Conservation (phyloP, 2,888 invertebrate species). For the Agrochola circellaris region DNA sequence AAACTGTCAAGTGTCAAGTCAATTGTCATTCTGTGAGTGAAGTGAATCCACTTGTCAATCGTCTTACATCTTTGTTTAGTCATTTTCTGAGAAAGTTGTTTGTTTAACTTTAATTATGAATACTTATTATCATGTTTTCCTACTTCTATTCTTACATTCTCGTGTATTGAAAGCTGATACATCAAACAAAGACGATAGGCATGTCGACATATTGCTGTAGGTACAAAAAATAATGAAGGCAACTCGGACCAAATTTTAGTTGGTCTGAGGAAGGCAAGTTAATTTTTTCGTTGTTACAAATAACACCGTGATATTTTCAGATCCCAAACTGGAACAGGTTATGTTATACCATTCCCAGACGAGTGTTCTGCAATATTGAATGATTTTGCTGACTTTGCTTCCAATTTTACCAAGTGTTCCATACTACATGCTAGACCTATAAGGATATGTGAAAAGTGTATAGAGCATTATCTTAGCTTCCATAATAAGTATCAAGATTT, state of each 20-base stretch:
- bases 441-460: slow-evolving; percentile 91
- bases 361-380: slow-evolving; percentile 79
- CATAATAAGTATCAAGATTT: slow-evolving; percentile 88
- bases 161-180: slow-evolving; percentile 65
- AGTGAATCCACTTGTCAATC: neutral
- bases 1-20: neutral
- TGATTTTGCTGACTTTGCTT: slow-evolving; percentile 89
- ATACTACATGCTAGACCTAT: slow-evolving; percentile 91
- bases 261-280: neutral
- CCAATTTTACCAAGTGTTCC: slow-evolving; percentile 91
- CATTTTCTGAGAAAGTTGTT: too few relatives aligned
- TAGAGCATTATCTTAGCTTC: slow-evolving; percentile 89
- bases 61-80: too few relatives aligned
- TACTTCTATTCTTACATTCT: slow-evolving; percentile 51
- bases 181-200: slow-evolving; percentile 27
- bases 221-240: neutral
- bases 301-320: slow-evolving; percentile 67
- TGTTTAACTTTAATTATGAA: slow-evolving; percentile 52
- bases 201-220: slow-evolving; percentile 37
- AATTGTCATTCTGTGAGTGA: too few relatives aligned
- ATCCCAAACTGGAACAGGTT: slow-evolving; percentile 57
- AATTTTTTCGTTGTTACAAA: neutral
- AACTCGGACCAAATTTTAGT: too few relatives aligned
- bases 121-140: slow-evolving; percentile 45
- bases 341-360: slow-evolving; percentile 66